Percentiles rank a stretch among this genome's conserved stretches.
phyloP scores from a whole-genome alignment of 2,113 vertebrate species.

The Corythaixoides concolor region DNA sequence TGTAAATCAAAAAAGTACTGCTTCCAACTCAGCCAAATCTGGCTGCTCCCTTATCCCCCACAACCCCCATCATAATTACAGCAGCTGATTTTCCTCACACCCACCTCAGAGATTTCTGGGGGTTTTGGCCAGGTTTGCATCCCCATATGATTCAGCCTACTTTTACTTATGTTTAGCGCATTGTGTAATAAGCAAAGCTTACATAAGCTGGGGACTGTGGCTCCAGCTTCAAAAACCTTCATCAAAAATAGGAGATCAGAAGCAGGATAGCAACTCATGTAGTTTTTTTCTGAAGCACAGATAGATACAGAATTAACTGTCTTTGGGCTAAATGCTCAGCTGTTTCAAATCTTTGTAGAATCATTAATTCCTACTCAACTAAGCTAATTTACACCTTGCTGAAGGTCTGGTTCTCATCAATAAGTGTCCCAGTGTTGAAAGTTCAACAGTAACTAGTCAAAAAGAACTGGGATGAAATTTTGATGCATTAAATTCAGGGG shows the following conservation, averaged over 20 bases:
- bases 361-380: background rate
- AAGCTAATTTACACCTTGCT: constrained; percentile 9
- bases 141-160: constrained; percentile 68
- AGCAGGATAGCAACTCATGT: background rate
- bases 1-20: constrained; percentile 6
- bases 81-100: constrained; percentile 69
- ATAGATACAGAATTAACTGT: background rate
- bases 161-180: constrained; percentile 64
- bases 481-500: background rate
- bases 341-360: background rate
- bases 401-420: background rate
- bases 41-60: constrained; percentile 40
- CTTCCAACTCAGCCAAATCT: constrained; percentile 15
- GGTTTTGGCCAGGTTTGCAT: constrained; percentile 63
- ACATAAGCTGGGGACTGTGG: constrained; percentile 46
- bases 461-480: background rate
- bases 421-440: background rate
- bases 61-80: constrained; percentile 42
- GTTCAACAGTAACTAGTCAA: background rate
- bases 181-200: constrained; percentile 63
- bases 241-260: constrained; percentile 53
- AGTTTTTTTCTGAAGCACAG: background rate
- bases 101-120: constrained; percentile 60
- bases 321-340: background rate
- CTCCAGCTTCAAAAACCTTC: constrained; percentile 48